Conservation (phyloP, 2,888 invertebrate species). For the Conistra vaccinii region DNA sequence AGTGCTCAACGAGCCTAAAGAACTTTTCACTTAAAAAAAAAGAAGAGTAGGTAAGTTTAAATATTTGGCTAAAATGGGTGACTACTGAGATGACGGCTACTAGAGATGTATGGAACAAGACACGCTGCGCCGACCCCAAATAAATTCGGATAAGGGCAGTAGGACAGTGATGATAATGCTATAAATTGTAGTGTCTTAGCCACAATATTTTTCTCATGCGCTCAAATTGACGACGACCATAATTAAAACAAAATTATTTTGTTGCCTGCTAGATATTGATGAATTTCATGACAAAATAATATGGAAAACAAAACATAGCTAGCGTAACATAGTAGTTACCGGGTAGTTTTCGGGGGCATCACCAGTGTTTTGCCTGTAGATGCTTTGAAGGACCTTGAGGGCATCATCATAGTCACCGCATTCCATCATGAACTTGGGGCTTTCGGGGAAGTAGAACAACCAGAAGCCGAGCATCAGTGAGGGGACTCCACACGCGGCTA, state of each 20-base stretch:
- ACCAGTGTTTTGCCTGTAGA: constrained; percentile 94
- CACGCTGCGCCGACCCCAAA: not conserved
- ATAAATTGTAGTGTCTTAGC: not conserved
- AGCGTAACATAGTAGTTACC: constrained; percentile 82
- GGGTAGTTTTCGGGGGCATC: constrained; percentile 93
- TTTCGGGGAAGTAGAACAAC: constrained; percentile 94
- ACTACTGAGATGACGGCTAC: not conserved
- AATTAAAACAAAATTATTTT: not conserved
- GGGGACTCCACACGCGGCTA: constrained; percentile 93
- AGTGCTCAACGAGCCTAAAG: too few relatives aligned
- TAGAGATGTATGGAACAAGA: not conserved
- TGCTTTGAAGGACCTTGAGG: constrained; percentile 92
- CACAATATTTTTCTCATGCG: not conserved
- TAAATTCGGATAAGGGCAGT: not conserved
- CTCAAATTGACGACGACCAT: not conserved
- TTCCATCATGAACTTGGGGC: constrained; percentile 95
- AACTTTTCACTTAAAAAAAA: too few relatives aligned
- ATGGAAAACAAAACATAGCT: not conserved
- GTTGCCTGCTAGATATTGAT: not conserved
- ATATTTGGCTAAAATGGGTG: not conserved
- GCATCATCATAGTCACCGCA: constrained; percentile 95
- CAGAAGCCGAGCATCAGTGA: constrained; percentile 93
- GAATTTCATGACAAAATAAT: not conserved
- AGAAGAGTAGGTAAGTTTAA: not conserved
- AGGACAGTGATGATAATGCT: too few relatives aligned